Base-by-base conservation (phyloP, 2,113 vertebrate species). In the Electrona antarctica region DNA sequence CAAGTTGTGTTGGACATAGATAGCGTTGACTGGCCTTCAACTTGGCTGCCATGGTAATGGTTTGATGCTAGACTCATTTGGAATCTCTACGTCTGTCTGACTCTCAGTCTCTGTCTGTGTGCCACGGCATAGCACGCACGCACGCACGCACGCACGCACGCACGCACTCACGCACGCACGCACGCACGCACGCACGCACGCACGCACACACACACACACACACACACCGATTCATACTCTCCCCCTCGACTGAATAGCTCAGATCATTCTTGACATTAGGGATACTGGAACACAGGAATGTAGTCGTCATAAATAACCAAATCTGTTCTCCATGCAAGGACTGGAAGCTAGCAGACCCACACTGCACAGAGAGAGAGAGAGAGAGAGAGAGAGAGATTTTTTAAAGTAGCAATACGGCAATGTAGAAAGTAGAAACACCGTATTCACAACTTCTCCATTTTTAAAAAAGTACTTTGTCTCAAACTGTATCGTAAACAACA, bases 281-380 rank as follows among this genome's bases (percentile, higher is more conserved):
- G 65, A 74, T 50, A 69, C 58, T 62, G 76, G 67, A 60, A 74
- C 63, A 33, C 1, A 50, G 76, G 67, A 60, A 74, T 60, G 28
- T 1, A 50, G 76, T 86, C 79, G 73, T 54, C 64, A 64, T 55
- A 81, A 82, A 85, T 81, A 84, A 84, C 71, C 33, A 76, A 74
- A 70, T 28, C 46, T 62, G 61, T 68, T n/a, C 0, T 84, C 80
- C 80, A 84, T 80, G 80, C 79, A 67, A 79, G 67, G 78, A 84
- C 78, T 80, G 60, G 83, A 84, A 74, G 64, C 65, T 74, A 83
- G 74, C 65, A 67, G 46, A 57, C 15, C 64, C 55, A 46, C 29
- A 8, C 57, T 58, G 14, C 1, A 21, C 68, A 60, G 67, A 59
- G 33, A 67, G 60, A 57, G 60, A 57, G n/a, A 54, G 8, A 45